Conservation (phyloP, 2,888 invertebrate genomes). For the Cyrtodaria siliqua region DNA sequence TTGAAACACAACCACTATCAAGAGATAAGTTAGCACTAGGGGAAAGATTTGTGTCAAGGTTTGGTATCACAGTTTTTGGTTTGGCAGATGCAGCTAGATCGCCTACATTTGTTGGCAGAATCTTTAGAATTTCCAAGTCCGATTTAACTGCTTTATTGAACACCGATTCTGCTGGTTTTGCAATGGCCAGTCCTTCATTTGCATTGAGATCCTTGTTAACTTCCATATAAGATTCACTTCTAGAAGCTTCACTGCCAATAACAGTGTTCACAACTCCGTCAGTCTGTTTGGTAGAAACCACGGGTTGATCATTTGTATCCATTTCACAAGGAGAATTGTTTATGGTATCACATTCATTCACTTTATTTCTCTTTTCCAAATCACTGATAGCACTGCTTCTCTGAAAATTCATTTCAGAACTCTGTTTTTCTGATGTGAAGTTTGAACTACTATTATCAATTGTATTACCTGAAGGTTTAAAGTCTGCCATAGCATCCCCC, state of each 20-base stretch:
- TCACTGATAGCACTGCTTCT: not conserved
- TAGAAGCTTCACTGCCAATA: no score
- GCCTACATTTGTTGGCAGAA: slow-evolving; percentile 17
- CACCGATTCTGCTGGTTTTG: not conserved
- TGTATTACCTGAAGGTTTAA: not conserved
- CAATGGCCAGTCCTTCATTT: not conserved
- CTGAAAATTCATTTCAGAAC: not conserved
- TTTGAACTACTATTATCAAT: not conserved
- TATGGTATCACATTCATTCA: not conserved
- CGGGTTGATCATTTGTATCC: no score
- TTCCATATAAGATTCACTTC: not conserved
- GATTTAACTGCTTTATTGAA: slow-evolving; percentile 5
- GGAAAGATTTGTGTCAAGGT: slow-evolving; percentile 41
- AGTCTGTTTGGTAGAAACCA: not conserved
- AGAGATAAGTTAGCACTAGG: slow-evolving; percentile 45
- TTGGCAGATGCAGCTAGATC: slow-evolving; percentile 9
- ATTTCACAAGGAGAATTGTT: no score
- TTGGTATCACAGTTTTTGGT: slow-evolving; percentile 37
- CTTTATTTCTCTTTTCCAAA: not conserved
- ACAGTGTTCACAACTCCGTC: not conserved
- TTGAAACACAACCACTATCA: slow-evolving; percentile 56
- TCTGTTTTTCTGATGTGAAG: slow-evolving; percentile 5
- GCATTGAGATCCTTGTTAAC: not conserved
- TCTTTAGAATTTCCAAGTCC: slow-evolving; percentile 30
- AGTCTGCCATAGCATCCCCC: slow-evolving; percentile 29